Evolutionary conservation across 2,888 invertebrate genomes (phyloP), one percentile per base, ranked within the genome.

Genomic region (Physocephala rufipes): DNA sequence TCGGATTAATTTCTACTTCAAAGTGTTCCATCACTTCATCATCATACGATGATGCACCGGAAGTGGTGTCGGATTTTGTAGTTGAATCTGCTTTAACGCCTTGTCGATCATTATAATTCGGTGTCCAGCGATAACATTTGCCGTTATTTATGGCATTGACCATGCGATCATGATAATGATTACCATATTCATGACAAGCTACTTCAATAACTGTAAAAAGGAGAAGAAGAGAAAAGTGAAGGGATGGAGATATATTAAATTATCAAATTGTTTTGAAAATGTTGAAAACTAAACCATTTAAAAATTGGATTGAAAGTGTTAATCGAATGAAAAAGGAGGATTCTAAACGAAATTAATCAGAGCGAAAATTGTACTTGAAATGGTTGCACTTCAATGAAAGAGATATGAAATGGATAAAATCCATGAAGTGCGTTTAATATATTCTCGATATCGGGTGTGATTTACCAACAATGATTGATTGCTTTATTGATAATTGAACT

Each of bases 151-250:
- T 88, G 0, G 89, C 89, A 5, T 89, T 82, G 0, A 92, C 90
- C 91, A 95, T 91, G 78, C 86, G 87, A 24, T 93, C 91, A 2
- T 90, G 88, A 77, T 89, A 90, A 16, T 89, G 88, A 13, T 74
- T 68, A 0, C 95, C 95, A 79, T 95, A 95, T 85, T 95, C 95
- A 0, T 91, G 92, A 71, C 92, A 90, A 2, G 93, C 91, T 7
- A 94, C 91, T 87, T 95, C 95, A 75, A 95, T 91, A 70, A 94
- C 94, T 93, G 87, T 85, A 75, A 75, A 26, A 19, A 59, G 45
- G 58, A 28, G 2, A 49, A 53, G 21, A 53, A 12, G 21, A 12
- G n/a, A 21, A 53, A 12, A n/a, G 9, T 36, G 36, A 36, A 36
- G 36, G 36, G 9, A 9, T 36, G 9, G 36, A 36, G 9, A 36